Evolutionary conservation across 1,140 invertebrate species (phyloP), one percentile per base, ranked within the genome.

Genomic region (Sitobion miscanthi): DNA sequence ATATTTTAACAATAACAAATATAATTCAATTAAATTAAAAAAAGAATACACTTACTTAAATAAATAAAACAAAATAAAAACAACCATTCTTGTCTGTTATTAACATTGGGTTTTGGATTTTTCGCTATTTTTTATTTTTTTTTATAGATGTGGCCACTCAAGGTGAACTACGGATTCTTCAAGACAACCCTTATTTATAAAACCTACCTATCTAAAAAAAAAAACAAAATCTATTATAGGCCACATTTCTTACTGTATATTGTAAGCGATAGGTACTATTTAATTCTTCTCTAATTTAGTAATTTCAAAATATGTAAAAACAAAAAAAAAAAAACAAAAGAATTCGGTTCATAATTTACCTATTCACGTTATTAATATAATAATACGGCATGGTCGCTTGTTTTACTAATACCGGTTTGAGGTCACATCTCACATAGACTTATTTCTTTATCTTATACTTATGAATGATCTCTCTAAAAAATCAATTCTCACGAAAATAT

Each of bases 391-490:
- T 93, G 91, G 77, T 85, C 82, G 82, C 91, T 93, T 93, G 20
- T 83, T 93, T 93, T 93, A 93, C 91, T 93, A 93, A 93, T 93
- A 93, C 49, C 91, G 91, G 91, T 93, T 85, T 86, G 82, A 93
- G 91, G 91, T 85, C 91, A 93, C 30, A 93, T 54, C 47, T 85
- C 49, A 93, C 42, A 83, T 35, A 54, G 69, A 83, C 82, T 57
- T 85, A 85, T 85, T 42, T 42, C 14, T 77, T 9, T 92, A 85
- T 93, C 91, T 93, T 93, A 86, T 93, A 93, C 14, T 93, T 93
- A 93, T 86, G 77, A 93, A 93, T 86, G 82, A 93, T 93, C 91
- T 93, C 49, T 86, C 21, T 83, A 49, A 83, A 82, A 86, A 93
- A 85, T 42, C 23, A 90, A 90, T 62, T 83, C 82, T 86, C 91